phyloP scores from a whole-genome alignment of 1,140 invertebrate genomes.

The Galendromus occidentalis region DNA sequence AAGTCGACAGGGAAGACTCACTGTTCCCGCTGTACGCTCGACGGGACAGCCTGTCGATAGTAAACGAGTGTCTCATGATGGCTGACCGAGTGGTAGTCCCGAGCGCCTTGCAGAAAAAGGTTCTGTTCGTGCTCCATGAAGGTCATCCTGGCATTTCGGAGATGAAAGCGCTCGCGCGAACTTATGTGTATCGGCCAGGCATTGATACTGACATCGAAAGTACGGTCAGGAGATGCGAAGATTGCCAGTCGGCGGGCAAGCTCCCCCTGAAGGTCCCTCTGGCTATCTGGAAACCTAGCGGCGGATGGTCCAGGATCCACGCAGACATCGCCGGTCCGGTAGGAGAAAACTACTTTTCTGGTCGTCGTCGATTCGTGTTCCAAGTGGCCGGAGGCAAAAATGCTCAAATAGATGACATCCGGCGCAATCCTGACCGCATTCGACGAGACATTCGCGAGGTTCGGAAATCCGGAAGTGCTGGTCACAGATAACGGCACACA shows the following conservation, averaged over 20 bases:
- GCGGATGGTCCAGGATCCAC: slow-evolving; percentile 24
- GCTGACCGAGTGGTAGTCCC: slow-evolving; percentile 20
- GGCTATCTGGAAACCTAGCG: slow-evolving; percentile 17
- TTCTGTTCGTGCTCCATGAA: slow-evolving; percentile 22
- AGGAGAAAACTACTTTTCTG: slow-evolving; percentile 22
- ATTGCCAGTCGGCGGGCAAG: slow-evolving; percentile 23
- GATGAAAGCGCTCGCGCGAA: slow-evolving; percentile 25
- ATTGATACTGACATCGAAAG: slow-evolving; percentile 26
- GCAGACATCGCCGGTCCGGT: slow-evolving; percentile 30
- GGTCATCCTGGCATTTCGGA: slow-evolving; percentile 22
- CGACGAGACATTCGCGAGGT: slow-evolving; percentile 15
- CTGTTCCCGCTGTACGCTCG: neutral
- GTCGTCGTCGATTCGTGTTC: slow-evolving; percentile 30
- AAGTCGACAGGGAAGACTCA: neutral
- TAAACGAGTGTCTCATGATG: neutral
- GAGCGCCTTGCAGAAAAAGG: slow-evolving; percentile 12
- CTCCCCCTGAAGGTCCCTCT: slow-evolving; percentile 15
- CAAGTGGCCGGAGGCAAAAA: slow-evolving; percentile 33
- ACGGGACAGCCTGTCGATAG: neutral
- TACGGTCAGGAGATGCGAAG: slow-evolving; percentile 27
- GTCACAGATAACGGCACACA: slow-evolving; percentile 26
- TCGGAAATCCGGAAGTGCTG: slow-evolving; percentile 21
- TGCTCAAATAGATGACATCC: slow-evolving; percentile 4
- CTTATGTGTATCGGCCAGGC: slow-evolving; percentile 24
- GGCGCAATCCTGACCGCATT: slow-evolving; percentile 14